Evolutionary conservation across 2,797 vertebrate genomes (phyloP).

Genomic region (Onychomys leucogaster): DNA sequence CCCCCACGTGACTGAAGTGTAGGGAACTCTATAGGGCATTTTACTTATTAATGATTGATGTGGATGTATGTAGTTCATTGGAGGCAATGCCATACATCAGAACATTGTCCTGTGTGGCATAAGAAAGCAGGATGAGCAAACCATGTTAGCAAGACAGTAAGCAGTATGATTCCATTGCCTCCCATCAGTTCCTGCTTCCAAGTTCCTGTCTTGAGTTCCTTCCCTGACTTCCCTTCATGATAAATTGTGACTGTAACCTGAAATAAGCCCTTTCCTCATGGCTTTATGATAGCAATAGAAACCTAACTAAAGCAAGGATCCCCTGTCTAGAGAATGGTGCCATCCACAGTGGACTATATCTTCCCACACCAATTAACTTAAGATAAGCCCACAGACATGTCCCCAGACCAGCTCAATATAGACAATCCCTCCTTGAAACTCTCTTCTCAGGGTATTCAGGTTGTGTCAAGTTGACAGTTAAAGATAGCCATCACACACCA

Average conservation of each 20-base stretch:
- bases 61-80: too few relatives aligned
- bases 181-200: too few relatives aligned
- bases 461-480: background rate
- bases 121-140: too few relatives aligned
- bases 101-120: background rate
- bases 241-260: background rate
- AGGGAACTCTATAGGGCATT: background rate
- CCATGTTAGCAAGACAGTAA: too few relatives aligned
- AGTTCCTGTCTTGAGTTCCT: background rate
- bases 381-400: background rate
- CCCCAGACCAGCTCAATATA: background rate
- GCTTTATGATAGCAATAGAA: background rate
- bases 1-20: background rate
- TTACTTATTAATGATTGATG: background rate
- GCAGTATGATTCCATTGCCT: too few relatives aligned
- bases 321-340: background rate
- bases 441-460: background rate
- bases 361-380: background rate
- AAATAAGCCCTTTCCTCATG: background rate
- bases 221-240: background rate
- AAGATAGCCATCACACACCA: background rate
- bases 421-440: background rate
- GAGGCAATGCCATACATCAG: background rate
- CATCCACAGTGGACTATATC: background rate
- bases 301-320: background rate